Evolutionary conservation across 2,888 invertebrate species (phyloP).

Genomic region (Rotaria socialis): DNA sequence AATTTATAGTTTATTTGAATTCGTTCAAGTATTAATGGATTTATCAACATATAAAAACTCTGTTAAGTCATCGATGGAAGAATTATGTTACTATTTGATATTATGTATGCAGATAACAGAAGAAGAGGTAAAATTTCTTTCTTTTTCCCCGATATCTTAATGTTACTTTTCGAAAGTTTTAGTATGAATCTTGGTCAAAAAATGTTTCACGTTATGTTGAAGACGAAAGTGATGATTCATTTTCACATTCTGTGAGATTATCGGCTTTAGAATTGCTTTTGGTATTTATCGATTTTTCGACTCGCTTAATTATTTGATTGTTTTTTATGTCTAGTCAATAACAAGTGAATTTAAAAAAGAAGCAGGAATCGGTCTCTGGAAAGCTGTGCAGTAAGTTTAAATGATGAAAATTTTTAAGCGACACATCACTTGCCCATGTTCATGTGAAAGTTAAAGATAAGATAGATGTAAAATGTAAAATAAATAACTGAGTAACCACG

Average conservation of each 20-base stretch:
- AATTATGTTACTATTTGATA: conserved; percentile 68
- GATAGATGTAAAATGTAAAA: too few relatives aligned
- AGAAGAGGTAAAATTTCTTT: conserved; percentile 63
- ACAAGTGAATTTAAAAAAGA: conserved; percentile 64
- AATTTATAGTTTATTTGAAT: conserved; percentile 68
- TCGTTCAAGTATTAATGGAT: conserved; percentile 67
- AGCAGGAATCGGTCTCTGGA: conserved; percentile 64
- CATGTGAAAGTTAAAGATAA: too few relatives aligned
- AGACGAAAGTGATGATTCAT: conserved; percentile 68
- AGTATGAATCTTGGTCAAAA: conserved; percentile 65
- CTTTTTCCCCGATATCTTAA: background rate
- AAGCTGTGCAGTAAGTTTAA: conserved; percentile 66
- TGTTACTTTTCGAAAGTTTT: conserved; percentile 41
- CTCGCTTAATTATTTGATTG: too few relatives aligned
- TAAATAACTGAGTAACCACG: too few relatives aligned
- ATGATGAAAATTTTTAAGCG: too few relatives aligned
- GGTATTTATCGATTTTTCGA: conserved; percentile 55
- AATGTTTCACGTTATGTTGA: conserved; percentile 69
- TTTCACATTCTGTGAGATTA: conserved; percentile 67
- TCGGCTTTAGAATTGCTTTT: conserved; percentile 67
- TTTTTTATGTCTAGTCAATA: conserved; percentile 54
- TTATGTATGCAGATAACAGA: conserved; percentile 70
- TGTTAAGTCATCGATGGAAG: conserved; percentile 66
- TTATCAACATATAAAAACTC: conserved; percentile 64
- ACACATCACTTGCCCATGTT: too few relatives aligned